Percentiles rank a stretch among this genome's conserved stretches.
These are phyloP conservation scores for Amblyjoppa proteus DNA, from an alignment of 2,888 invertebrate species.

Conservation along the genomic window DNA sequence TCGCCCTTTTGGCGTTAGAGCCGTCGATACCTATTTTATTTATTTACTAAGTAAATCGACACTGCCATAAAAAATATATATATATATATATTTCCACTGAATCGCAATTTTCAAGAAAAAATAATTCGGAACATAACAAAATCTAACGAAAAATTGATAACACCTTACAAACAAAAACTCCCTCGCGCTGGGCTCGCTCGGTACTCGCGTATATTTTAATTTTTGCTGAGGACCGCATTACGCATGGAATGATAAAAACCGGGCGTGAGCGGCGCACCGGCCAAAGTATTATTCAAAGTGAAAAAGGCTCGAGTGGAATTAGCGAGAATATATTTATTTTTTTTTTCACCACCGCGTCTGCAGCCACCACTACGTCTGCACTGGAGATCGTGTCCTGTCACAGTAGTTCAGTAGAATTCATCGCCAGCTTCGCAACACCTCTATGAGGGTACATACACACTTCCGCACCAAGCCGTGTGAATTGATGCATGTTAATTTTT, in stretches of 20 bases:
- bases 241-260: slow-evolving; percentile 39
- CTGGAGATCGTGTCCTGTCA: slow-evolving; percentile 29
- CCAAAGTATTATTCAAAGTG: slow-evolving; percentile 50
- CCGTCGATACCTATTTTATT: too few species aligned
- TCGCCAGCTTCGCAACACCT: slow-evolving; percentile 22
- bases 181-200: not conserved
- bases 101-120: too few species aligned
- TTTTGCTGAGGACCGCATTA: slow-evolving; percentile 4
- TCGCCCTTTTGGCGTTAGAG: too few species aligned
- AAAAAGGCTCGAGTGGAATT: slow-evolving; percentile 64
- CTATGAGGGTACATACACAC: slow-evolving; percentile 16
- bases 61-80: too few species aligned
- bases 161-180: not conserved
- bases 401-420: slow-evolving; percentile 45
- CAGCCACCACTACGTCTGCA: slow-evolving; percentile 4
- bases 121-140: not conserved
- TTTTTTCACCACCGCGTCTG: slow-evolving; percentile 9
- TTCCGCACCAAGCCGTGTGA: slow-evolving; percentile 33
- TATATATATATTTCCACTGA: too few species aligned
- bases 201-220: slow-evolving; percentile 23
- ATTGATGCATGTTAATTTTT: slow-evolving; percentile 27
- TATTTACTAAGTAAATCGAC: too few species aligned
- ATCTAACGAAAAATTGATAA: not conserved
- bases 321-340: slow-evolving; percentile 55
- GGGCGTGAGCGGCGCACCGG: slow-evolving; percentile 6